phyloP scores from a whole-genome alignment of 92 coral and sea anemone genomes.

The Heliopora coerulea region DNA sequence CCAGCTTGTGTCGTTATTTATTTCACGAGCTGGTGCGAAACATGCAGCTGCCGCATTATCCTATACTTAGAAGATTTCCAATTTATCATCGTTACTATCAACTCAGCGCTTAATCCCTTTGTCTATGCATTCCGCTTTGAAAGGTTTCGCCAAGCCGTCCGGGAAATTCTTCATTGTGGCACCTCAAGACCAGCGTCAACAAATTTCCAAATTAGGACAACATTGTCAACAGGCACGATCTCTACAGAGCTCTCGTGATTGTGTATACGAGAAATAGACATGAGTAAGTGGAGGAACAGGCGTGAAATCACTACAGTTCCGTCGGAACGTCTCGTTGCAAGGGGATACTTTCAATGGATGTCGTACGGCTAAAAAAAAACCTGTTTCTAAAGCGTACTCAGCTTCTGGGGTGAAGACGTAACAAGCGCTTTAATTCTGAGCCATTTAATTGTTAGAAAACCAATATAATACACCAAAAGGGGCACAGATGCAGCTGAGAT shows the following conservation, averaged over 20 bases:
- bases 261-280: background rate
- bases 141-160: conserved; percentile 18
- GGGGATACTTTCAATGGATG: no score
- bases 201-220: conserved; percentile 13
- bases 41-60: conserved; percentile 17
- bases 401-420: no score
- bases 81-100: conserved; percentile 18
- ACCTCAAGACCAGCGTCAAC: background rate
- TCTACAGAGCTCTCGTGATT: background rate
- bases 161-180: conserved; percentile 14
- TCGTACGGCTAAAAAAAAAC: no score
- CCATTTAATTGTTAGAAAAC: no score
- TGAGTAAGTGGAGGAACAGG: no score
- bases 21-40: conserved; percentile 31
- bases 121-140: conserved; percentile 42
- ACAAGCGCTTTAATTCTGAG: no score
- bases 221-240: conserved; percentile 57
- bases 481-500: no score
- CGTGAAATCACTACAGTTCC: no score
- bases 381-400: no score
- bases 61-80: conserved; percentile 20
- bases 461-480: no score
- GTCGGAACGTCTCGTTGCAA: no score
- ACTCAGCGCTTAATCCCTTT: conserved; percentile 44
- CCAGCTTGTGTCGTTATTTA: conserved; percentile 32